phyloP scores from a whole-genome alignment of 2,113 vertebrate species.

The Pelusios castaneus region DNA sequence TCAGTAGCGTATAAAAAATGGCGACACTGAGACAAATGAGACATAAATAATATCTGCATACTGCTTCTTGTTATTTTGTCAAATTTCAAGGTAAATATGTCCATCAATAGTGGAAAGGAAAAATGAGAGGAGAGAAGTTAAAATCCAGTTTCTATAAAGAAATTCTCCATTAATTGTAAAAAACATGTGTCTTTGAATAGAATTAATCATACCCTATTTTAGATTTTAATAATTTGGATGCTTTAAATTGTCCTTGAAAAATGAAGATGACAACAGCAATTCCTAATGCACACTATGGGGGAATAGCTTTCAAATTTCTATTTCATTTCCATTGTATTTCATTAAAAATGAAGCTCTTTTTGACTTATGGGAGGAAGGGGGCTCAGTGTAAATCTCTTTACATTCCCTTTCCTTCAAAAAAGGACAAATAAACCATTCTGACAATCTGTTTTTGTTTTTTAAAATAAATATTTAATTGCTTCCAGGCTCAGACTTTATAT shows the following conservation, averaged over 20 bases:
- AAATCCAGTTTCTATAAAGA: not conserved
- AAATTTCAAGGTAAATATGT: not conserved
- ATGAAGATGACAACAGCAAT: not conserved
- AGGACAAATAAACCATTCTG: not conserved
- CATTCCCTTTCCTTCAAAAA: constrained; percentile 9
- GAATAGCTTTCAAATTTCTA: not conserved
- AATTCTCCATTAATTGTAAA: not conserved
- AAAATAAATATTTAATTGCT: not conserved
- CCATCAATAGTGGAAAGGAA: not conserved
- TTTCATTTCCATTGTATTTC: not conserved
- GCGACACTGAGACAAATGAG: constrained; percentile 26
- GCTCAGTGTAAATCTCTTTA: not conserved
- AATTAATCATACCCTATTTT: not conserved
- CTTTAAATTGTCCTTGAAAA: not conserved
- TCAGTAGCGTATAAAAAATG: not conserved
- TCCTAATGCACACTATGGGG: not conserved
- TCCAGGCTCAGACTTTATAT: not conserved
- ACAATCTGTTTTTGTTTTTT: not conserved
- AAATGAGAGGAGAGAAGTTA: not conserved
- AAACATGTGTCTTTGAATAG: not conserved
- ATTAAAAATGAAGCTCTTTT: not conserved
- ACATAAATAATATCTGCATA: not conserved
- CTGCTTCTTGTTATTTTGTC: constrained; percentile 23
- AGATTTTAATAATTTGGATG: not conserved
- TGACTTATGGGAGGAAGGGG: not conserved